Evolutionary conservation across 1,140 invertebrate genomes (phyloP), one percentile per base, ranked within the genome.

Genomic region (Achroia grisella): DNA sequence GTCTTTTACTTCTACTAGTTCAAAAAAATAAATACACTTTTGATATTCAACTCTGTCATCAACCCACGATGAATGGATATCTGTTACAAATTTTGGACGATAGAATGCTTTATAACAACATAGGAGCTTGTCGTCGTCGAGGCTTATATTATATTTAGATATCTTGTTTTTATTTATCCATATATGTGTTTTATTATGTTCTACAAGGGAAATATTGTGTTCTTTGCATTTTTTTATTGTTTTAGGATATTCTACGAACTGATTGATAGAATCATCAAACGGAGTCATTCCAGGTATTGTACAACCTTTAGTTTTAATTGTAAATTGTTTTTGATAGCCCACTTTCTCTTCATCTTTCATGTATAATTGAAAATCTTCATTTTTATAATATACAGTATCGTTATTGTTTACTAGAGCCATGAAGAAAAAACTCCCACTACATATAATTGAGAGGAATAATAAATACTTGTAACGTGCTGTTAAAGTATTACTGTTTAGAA

Each of bases 261-360:
- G 11, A 48, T 56, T 56, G 27, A 68, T 74, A 31, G 75, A 87
- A 35, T 70, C 57, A 52, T 95, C 91, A 27, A 89, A 89, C 0
- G 92, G 90, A 54, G 93, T 89, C 47, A 95, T 87, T 17, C 89
- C 88, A 0, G 94, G 93, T 62, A 96, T 94, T 9, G 88, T 88
- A 67, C 95, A 97, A 15, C 93, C 92, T n/a, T 87, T 73, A 0
- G 91, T 93, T 37, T 23, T 15, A 37, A 37, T 37, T 37, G 35
- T 37, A n/a, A 37, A 37, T 15, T 17, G 35, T 37, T 15, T 13
- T 37, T 37, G 8, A n/a, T 17, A 37, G n/a, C 17, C 35, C 17
- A 23, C 2, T 23, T 23, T 2, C 6, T 23, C 17, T 23, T 23
- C 6, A 23, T 23, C 17, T 23, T 23, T 23, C 6, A 23, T 3